A percentile compares a stretch with the other conserved stretches of the same genome.
Conservation (phyloP, 2,113 vertebrate species). For the Bubalus kerabau region DNA sequence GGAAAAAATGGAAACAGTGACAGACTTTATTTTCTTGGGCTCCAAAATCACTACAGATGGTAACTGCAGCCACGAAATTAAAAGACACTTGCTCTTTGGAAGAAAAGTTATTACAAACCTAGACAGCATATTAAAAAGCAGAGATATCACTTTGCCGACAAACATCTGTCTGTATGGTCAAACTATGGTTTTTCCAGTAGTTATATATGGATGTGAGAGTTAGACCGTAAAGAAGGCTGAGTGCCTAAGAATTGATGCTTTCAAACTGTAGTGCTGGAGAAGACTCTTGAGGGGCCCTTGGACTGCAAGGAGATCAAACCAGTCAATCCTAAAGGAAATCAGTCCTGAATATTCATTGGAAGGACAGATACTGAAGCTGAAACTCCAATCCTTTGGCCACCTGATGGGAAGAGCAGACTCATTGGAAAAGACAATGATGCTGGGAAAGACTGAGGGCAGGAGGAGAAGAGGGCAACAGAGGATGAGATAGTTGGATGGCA, state of each 20-base stretch:
- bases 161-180: too few relatives aligned
- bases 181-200: too few relatives aligned
- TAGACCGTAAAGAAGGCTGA: neutral
- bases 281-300: neutral
- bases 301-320: neutral
- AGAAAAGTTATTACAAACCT: neutral
- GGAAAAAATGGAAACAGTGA: neutral
- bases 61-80: neutral
- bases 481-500: neutral
- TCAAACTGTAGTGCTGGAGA: neutral
- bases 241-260: neutral
- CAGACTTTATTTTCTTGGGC: neutral
- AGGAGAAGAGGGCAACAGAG: neutral
- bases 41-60: neutral
- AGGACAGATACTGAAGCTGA: neutral
- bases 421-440: neutral
- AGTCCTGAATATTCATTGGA: neutral
- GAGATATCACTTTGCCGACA: too few relatives aligned
- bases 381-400: neutral
- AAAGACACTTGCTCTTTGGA: neutral
- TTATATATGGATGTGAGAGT: neutral
- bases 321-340: neutral
- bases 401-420: neutral
- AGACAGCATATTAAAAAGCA: neutral
- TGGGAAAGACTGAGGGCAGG: neutral